These are phyloP conservation scores for Bombyx huttoni DNA, from an alignment of 2,888 invertebrate genomes.

Conservation along the genomic window DNA sequence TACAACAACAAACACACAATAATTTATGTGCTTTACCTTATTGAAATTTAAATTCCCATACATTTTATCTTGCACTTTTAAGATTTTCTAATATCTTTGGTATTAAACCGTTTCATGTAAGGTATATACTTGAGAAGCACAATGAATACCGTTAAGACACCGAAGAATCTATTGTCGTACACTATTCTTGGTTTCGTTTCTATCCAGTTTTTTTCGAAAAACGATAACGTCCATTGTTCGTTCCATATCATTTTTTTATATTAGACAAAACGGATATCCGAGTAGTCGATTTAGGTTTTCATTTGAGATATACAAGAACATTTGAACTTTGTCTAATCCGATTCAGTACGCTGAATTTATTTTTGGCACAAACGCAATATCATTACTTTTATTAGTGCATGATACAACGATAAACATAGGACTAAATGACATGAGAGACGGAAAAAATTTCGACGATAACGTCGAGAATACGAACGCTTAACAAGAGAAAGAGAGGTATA, in stretches of 20 bases:
- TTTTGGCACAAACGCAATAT: background rate
- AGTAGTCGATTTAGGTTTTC: background rate
- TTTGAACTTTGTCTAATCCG: background rate
- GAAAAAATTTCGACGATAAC: no score
- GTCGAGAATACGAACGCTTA: no score
- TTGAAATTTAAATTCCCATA: background rate
- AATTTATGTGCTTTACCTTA: no score
- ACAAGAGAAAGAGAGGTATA: no score
- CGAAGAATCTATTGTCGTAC: constrained; percentile 5
- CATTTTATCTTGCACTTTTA: background rate
- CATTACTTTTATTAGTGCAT: background rate
- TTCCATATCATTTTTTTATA: background rate
- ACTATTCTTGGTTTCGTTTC: background rate
- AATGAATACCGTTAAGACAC: constrained; percentile 8
- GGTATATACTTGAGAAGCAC: constrained; percentile 7
- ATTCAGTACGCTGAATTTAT: background rate
- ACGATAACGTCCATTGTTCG: background rate
- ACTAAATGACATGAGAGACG: no score
- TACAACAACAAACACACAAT: no score
- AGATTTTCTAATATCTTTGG: background rate
- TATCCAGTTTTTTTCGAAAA: background rate
- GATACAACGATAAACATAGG: no score
- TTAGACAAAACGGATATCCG: background rate
- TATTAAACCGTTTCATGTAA: constrained; percentile 2
- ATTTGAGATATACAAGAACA: background rate